Conservation (phyloP, 2,888 invertebrate genomes). For the Tanaodytes sp. region DNA sequence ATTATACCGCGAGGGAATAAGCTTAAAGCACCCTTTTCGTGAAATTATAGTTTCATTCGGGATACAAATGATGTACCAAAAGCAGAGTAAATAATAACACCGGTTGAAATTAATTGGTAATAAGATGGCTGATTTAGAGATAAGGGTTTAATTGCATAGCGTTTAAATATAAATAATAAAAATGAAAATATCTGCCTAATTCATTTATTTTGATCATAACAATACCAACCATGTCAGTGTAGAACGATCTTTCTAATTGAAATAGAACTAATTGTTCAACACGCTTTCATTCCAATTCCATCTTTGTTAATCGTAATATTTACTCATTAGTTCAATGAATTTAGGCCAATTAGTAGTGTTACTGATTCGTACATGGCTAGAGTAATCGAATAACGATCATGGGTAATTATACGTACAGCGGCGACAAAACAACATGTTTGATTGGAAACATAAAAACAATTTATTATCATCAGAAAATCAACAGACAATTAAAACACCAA, state of each 20-base stretch:
- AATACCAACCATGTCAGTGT: constrained; percentile 10
- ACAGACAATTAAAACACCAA: no score
- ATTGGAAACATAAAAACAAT: no score
- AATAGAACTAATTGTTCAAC: background rate
- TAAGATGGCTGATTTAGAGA: constrained; percentile 28
- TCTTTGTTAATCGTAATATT: background rate
- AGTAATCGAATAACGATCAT: no score
- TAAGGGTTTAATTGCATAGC: constrained; percentile 24
- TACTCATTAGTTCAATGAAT: background rate
- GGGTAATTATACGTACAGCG: no score
- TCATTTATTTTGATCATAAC: no score
- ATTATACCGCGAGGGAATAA: no score
- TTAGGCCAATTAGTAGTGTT: background rate
- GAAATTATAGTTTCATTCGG: constrained; percentile 16
- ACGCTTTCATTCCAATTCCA: background rate
- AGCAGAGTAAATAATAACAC: constrained; percentile 21
- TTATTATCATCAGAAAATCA: no score
- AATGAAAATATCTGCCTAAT: constrained; percentile 25
- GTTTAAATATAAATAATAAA: no score
- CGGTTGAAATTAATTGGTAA: constrained; percentile 26
- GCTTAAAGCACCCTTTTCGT: no score
- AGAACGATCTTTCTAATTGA: background rate
- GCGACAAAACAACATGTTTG: no score
- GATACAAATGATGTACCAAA: constrained; percentile 13
- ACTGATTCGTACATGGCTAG: background rate